Conservation (phyloP, 2,888 invertebrate genomes). For the Drosophila borealis region DNA sequence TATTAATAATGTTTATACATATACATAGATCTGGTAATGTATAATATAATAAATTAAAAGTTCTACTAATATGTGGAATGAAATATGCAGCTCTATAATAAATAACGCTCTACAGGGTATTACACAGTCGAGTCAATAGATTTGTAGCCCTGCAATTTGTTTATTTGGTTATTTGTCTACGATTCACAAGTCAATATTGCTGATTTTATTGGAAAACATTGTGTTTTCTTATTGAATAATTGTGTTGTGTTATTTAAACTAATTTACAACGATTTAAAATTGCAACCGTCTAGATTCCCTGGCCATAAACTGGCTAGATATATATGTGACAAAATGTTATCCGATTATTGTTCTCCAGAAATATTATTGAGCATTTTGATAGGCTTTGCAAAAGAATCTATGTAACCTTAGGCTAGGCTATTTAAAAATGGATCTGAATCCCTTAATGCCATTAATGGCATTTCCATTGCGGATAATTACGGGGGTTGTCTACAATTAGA, state of each 20-base stretch:
- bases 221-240: conserved; percentile 41
- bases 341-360: too few relatives aligned
- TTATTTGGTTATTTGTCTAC: conserved; percentile 25
- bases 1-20: not conserved
- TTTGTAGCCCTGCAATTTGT: too few relatives aligned
- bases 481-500: conserved; percentile 76
- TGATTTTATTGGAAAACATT: conserved; percentile 49
- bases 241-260: conserved; percentile 22
- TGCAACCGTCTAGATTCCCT: not conserved
- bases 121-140: fast-evolving
- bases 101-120: conserved; percentile 27
- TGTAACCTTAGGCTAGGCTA: not conserved
- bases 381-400: conserved; percentile 1
- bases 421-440: conserved; percentile 38
- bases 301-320: too few relatives aligned
- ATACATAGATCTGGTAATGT: not conserved
- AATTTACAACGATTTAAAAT: conserved; percentile 20
- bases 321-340: too few relatives aligned
- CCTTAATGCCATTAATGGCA: conserved; percentile 83
- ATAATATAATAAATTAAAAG: not conserved
- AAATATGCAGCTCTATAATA: not conserved
- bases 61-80: not conserved
- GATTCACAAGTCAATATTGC: conserved; percentile 39
- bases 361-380: not conserved
- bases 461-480: conserved; percentile 82